These are phyloP conservation scores for Bothrops jararaca DNA, from an alignment of 2,113 vertebrate species.

Conservation along the genomic window DNA sequence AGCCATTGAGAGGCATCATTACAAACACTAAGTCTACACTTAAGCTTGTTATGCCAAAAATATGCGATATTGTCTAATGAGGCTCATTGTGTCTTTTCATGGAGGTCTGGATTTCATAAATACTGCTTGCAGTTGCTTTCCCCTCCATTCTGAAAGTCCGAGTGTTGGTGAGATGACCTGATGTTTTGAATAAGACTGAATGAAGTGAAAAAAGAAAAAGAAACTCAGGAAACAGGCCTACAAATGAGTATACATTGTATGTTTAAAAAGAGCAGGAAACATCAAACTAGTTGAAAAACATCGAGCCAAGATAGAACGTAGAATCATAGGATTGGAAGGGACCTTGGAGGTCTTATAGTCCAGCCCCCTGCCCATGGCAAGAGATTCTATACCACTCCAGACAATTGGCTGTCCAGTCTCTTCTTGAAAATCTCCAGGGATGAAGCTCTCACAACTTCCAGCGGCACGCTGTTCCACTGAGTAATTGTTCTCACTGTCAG, in stretches of 20 bases:
- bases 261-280: not conserved
- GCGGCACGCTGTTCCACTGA: too few relatives aligned
- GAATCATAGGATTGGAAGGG: not conserved
- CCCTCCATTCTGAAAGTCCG: not conserved
- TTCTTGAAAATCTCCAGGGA: too few relatives aligned
- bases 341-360: too few relatives aligned
- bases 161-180: not conserved
- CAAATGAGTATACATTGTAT: not conserved
- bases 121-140: not conserved
- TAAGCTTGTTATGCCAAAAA: not conserved
- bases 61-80: not conserved
- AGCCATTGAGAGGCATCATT: not conserved
- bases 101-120: not conserved
- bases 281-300: not conserved
- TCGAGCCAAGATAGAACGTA: not conserved
- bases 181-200: not conserved
- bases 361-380: too few relatives aligned
- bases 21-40: not conserved
- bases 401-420: too few relatives aligned
- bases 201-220: not conserved
- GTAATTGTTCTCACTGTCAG: too few relatives aligned
- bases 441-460: too few relatives aligned
- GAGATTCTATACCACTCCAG: too few relatives aligned
- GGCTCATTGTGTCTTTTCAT: not conserved
- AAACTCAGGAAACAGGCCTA: not conserved